Evolutionary conservation across 1,140 invertebrate species (phyloP), one percentile per base, ranked within the genome.

Genomic region (Drosophila navojoa): DNA sequence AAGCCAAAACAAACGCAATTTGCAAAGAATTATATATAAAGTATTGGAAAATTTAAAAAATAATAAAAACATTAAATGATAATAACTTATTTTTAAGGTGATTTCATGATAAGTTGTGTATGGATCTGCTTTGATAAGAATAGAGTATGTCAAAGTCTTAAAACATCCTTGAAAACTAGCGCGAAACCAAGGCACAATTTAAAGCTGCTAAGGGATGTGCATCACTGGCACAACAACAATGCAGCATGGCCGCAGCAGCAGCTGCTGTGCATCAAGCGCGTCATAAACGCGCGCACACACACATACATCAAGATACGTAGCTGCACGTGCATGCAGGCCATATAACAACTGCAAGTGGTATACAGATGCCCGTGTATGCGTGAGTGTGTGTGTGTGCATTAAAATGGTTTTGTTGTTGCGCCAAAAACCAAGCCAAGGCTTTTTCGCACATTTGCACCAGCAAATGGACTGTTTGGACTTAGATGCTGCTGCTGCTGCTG

Each of bases 351-450:
- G 45, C 49, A 62, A 47, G 13, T 61, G 42, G 11, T 52, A 29
- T 19, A 35, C 38, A 59, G 32, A 59, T 38, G 32, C 55, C 47
- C 6, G 29, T 32, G 79, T 72, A 67, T 47, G 71, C 7, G 5
- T 52, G 49, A 11, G 50, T 69, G 63, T 60, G 57, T 69, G 63
- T 60, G 57, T 47, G 52, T 38, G 40, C 22, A 64, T 35, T 55
- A 77, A 78, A 79, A 68, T 63, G 60, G 71, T 71, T 85, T 85
- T 85, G 81, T 86, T 85, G 81, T 85, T 86, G 81, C 71, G 63
- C 82, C 82, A 82, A 81, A 87, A 89, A 89, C 84, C 84, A 87
- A 87, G 84, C 79, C 84, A 87, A 87, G 84, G 82, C 79, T 87
- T 82, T 87, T 82, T 89, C 73, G 77, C 84, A 87, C 79, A 87